Conservation (phyloP, 2,888 invertebrate genomes). For the Drosophila crucigera region DNA sequence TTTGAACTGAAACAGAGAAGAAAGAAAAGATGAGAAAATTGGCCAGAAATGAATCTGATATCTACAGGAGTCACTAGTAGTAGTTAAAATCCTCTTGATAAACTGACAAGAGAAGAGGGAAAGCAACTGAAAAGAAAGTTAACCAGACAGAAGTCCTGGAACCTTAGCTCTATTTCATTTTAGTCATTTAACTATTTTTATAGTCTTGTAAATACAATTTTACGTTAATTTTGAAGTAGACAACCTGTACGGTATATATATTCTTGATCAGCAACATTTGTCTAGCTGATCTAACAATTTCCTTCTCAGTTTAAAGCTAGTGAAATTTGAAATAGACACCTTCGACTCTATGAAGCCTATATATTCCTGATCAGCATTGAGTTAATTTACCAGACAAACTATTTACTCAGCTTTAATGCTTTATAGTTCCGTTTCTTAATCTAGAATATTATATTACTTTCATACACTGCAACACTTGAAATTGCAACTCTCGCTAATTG, state of each 20-base stretch:
- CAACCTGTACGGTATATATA: background rate
- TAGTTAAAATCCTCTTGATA: background rate
- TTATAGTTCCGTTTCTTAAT: background rate
- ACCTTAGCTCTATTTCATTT: background rate
- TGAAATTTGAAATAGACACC: background rate
- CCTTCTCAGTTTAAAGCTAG: background rate
- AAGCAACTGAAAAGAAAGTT: background rate
- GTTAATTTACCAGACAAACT: background rate
- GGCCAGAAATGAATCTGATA: accelerated
- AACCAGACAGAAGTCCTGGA: background rate
- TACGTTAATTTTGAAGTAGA: background rate
- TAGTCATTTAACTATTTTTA: accelerated
- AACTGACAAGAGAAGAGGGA: background rate
- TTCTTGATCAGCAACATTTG: background rate
- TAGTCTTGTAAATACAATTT: background rate
- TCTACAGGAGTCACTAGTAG: background rate
- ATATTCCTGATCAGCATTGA: background rate
- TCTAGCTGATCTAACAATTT: background rate
- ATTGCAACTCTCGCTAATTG: too few relatives aligned
- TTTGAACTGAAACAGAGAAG: background rate
- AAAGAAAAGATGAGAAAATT: background rate
- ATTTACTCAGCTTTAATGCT: background rate
- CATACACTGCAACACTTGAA: background rate
- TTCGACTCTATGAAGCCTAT: background rate
- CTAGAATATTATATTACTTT: background rate